Evolutionary conservation across 2,888 invertebrate genomes (phyloP), one percentile per base, ranked within the genome.

Genomic region (Rhabditoides inermis): DNA sequence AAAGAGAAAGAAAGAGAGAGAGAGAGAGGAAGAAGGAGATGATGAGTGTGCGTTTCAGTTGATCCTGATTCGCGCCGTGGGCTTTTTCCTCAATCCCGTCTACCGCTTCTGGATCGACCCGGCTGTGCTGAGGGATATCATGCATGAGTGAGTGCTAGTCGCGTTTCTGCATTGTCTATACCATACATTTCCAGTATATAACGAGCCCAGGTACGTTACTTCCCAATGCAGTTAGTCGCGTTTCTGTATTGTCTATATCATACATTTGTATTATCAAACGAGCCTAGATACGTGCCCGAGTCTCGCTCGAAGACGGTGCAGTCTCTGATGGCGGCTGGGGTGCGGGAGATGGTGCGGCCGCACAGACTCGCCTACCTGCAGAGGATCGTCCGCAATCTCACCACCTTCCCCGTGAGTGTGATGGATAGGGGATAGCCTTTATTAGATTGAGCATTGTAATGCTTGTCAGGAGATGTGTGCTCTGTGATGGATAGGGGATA

Each of bases 21-120:
- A 50, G 62, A 6, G 72, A 72, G 25, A 68, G 68, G 59, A 66
- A 69, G 25, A 51, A 3, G 51, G 45, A n/a, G 39, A 55, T 32
- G 26, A 55, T 28, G 25, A 54, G 26, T 35, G 3, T 4, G 2
- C 23, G 10, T 51, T 61, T 23, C 47, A 61, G 62, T 49, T 70
- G 25, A 63, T 74, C 6, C 56, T 74, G 44, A 73, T 74, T 42
- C 61, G 74, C 20, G 72, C 72, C 2, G 62, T 73, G 28, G 67
- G 74, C 22, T 73, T 70, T 58, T 74, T 74, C 53, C 53, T 75
- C 45, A 74, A 75, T 52, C 74, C 74, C 0, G 65, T 73, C 40
- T 66, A 70, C 46, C 61, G 72, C 15, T 73, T 74, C 55, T 74
- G 74, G 74, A 49, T 75, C 2, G 63, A 74, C 51, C 74, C 74